phyloP scores from a whole-genome alignment of 2,797 vertebrate genomes.

The Vultur gryphus region DNA sequence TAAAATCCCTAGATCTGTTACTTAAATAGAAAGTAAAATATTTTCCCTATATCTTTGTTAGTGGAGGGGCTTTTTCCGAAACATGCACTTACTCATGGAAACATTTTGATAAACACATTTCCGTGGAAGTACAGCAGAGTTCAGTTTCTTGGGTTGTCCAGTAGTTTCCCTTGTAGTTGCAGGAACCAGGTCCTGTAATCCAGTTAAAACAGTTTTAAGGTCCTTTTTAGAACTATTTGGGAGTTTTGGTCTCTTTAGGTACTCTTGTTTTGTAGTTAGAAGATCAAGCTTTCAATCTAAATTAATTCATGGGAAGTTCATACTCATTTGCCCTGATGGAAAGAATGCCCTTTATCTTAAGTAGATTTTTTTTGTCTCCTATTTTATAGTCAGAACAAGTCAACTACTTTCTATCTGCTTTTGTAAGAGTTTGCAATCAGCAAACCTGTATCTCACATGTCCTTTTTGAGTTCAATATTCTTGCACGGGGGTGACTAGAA shows the following conservation, averaged over 20 bases:
- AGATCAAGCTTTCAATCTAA: background rate
- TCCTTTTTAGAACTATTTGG: background rate
- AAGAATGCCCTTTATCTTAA: background rate
- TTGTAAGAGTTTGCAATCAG: background rate
- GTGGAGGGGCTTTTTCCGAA: background rate
- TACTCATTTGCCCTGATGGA: background rate
- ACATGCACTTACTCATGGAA: background rate
- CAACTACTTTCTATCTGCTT: background rate
- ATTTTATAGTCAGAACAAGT: background rate
- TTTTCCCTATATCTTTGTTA: background rate
- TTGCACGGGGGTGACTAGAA: background rate
- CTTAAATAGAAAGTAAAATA: background rate
- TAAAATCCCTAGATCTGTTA: background rate
- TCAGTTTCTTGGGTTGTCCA: background rate
- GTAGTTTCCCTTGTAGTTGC: background rate
- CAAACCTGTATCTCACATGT: background rate
- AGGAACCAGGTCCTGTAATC: background rate
- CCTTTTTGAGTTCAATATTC: background rate
- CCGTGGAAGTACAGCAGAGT: background rate
- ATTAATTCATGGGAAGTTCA: background rate
- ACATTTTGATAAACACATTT: background rate
- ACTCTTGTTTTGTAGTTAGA: background rate
- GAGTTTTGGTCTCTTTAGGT: background rate
- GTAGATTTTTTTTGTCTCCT: background rate
- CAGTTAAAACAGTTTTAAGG: background rate